phyloP scores from a whole-genome alignment of 2,888 invertebrate genomes.

The Callyntrura guangdongensis region DNA sequence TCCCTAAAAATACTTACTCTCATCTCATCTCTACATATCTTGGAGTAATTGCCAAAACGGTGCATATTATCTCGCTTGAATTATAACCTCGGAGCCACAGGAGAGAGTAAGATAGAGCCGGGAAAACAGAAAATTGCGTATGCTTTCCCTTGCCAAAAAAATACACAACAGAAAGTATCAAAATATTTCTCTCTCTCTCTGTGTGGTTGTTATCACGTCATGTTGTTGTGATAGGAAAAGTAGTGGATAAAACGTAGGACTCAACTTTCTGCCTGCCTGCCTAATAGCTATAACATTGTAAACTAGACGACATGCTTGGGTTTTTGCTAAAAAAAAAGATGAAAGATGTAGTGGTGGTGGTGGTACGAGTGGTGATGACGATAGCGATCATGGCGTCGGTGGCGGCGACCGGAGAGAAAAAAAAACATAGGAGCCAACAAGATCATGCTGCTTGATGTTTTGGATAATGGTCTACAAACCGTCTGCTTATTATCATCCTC shows the following conservation, averaged over 20 bases:
- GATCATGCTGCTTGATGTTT: constrained; percentile 31
- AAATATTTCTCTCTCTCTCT: too few species aligned
- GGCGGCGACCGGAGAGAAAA: neutral
- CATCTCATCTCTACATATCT: neutral
- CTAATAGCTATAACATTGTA: constrained; percentile 5
- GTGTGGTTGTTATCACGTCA: neutral
- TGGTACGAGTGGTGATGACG: neutral
- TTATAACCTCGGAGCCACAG: neutral
- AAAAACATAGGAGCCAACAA: neutral
- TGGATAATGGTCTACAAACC: constrained; percentile 35
- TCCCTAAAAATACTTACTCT: neutral
- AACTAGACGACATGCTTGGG: constrained; percentile 11
- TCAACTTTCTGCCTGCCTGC: too few species aligned
- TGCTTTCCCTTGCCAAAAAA: constrained; percentile 59
- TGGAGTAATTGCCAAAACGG: neutral
- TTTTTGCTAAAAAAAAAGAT: neutral
- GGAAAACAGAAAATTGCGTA: constrained; percentile 53
- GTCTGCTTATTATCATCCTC: neutral
- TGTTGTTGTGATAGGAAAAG: constrained; percentile 42
- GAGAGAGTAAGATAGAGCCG: neutral
- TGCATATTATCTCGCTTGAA: neutral
- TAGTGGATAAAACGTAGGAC: neutral
- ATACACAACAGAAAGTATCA: constrained; percentile 16
- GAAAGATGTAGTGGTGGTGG: neutral
- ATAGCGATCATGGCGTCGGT: neutral